Conservation (phyloP, 2,113 vertebrate genomes). For the Circaetus cinerascens region DNA sequence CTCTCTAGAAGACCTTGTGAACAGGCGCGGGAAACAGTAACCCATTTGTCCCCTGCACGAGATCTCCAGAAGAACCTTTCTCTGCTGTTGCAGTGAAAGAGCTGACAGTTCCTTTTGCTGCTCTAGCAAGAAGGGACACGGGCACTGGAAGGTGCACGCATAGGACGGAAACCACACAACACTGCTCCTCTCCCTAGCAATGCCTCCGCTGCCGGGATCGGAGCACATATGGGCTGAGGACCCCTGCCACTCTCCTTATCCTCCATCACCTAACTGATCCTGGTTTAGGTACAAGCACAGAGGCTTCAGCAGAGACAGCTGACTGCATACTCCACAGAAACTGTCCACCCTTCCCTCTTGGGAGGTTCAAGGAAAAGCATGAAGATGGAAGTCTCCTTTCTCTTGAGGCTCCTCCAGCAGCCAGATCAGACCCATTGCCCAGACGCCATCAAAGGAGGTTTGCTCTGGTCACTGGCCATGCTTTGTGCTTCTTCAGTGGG, state of each 20-base stretch:
- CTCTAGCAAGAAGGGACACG: neutral
- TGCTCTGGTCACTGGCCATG: neutral
- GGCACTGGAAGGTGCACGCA: neutral
- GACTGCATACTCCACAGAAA: neutral
- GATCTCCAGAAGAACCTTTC: neutral
- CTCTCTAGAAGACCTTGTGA: neutral
- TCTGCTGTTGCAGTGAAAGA: neutral
- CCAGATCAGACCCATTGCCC: neutral
- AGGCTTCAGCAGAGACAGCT: neutral
- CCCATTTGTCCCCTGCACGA: neutral
- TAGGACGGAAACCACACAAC: neutral
- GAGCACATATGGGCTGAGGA: rapidly evolving
- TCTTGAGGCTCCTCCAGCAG: neutral
- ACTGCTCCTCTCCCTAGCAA: neutral
- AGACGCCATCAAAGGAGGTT: neutral
- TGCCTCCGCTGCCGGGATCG: rapidly evolving
- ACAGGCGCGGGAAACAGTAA: neutral
- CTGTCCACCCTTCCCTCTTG: neutral
- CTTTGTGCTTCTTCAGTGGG: neutral
- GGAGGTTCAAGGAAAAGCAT: neutral
- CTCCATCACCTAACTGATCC: neutral
- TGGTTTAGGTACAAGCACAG: neutral
- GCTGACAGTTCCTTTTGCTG: neutral
- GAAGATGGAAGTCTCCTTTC: neutral
- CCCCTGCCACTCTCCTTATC: neutral